These are phyloP conservation scores for Tetramorium simillimum DNA, from an alignment of 1,140 invertebrate genomes.

Conservation along the genomic window DNA sequence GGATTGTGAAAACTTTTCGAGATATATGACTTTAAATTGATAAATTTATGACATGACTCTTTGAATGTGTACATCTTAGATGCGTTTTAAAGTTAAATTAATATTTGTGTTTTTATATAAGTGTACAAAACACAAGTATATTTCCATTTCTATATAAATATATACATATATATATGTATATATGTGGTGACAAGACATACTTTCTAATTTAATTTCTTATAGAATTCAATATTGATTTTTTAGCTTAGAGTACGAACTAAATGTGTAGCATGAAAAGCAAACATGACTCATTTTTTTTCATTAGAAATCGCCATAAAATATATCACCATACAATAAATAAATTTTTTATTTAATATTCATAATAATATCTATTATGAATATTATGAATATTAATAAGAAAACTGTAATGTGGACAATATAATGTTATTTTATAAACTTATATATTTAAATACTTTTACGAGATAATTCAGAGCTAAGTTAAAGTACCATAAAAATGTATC, in stretches of 20 bases:
- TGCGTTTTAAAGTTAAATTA: no score
- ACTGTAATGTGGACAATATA: neutral
- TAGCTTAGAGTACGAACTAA: neutral
- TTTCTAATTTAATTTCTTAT: neutral
- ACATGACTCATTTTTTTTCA: neutral
- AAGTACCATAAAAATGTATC: neutral
- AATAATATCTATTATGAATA: constrained; percentile 8
- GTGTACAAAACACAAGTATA: no score
- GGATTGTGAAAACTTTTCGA: neutral
- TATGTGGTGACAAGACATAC: neutral
- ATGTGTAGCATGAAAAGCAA: neutral
- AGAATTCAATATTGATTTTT: constrained; percentile 11
- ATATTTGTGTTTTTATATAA: no score
- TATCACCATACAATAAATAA: neutral
- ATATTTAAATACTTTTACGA: neutral
- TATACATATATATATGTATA: no score
- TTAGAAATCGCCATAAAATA: no score
- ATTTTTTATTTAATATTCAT: neutral
- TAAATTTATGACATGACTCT: neutral
- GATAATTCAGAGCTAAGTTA: neutral
- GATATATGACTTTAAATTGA: neutral
- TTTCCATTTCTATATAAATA: no score
- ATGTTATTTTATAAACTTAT: neutral
- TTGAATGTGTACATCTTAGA: neutral
- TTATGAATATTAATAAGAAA: neutral